Conservation (phyloP, 2,797 vertebrate species). For the Smutsia temminckii region DNA sequence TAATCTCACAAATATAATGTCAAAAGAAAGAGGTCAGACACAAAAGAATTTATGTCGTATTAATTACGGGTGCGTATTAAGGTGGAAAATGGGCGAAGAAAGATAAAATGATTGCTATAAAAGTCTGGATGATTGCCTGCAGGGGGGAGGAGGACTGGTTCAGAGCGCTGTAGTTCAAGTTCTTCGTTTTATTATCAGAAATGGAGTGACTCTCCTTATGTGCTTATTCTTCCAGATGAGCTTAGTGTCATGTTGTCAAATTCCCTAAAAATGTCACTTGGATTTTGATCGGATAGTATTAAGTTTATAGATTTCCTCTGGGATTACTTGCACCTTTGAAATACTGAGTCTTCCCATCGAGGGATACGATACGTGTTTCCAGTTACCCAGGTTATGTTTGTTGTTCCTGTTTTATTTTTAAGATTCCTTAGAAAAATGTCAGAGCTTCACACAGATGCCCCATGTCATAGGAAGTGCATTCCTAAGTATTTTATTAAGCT, state of each 20-base stretch:
- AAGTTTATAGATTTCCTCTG: conserved; percentile 26
- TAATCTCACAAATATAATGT: neutral
- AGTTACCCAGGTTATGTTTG: neutral
- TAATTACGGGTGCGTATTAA: neutral
- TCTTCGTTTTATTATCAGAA: neutral
- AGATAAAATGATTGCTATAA: neutral
- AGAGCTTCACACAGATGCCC: neutral
- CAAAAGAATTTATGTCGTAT: neutral
- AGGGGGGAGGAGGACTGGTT: neutral
- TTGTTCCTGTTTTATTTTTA: neutral
- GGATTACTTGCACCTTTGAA: conserved; percentile 50
- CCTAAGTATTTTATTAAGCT: neutral
- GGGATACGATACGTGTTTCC: neutral
- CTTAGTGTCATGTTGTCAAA: neutral
- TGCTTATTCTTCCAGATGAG: neutral
- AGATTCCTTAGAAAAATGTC: neutral
- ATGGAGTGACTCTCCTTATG: neutral
- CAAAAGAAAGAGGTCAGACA: neutral
- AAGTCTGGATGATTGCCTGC: neutral
- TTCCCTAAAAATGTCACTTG: neutral
- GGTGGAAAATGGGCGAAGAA: neutral
- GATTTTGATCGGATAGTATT: conserved; percentile 12
- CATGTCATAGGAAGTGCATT: neutral
- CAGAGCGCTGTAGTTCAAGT: neutral
- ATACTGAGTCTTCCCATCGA: neutral